These are phyloP conservation scores for Drosophila kohkoa DNA, from an alignment of 1,140 invertebrate genomes.

Conservation along the genomic window DNA sequence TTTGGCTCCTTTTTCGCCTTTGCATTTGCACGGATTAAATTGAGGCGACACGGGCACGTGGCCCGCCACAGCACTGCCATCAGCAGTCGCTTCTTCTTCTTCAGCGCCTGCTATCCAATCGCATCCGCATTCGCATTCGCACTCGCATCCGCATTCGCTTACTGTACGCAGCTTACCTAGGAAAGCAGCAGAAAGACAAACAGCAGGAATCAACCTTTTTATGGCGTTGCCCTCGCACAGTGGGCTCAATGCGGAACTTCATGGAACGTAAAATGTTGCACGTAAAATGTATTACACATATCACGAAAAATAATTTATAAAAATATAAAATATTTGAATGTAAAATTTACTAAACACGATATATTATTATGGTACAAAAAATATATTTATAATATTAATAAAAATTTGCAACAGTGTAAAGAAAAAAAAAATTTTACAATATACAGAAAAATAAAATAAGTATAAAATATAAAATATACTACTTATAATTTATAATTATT, in stretches of 20 bases:
- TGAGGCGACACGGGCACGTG: constrained; percentile 51
- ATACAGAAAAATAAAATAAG: too few relatives aligned
- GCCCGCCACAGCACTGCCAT: constrained; percentile 1
- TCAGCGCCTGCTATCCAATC: neutral
- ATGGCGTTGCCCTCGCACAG: constrained; percentile 20
- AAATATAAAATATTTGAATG: neutral
- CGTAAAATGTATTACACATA: too few relatives aligned
- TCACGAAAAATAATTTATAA: neutral
- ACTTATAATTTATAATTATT: too few relatives aligned
- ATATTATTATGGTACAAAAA: too few relatives aligned
- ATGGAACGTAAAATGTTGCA: too few relatives aligned
- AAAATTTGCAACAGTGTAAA: too few relatives aligned
- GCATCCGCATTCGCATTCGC: neutral
- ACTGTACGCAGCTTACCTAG: constrained; percentile 34
- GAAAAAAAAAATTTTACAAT: too few relatives aligned
- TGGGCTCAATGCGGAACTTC: neutral
- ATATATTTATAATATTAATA: too few relatives aligned
- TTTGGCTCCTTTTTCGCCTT: constrained; percentile 46
- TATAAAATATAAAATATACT: too few relatives aligned
- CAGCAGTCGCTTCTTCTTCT: neutral
- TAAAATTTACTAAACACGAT: too few relatives aligned
- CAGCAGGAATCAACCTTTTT: constrained; percentile 36
- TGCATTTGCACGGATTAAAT: constrained; percentile 73
- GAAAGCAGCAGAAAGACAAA: constrained; percentile 33
- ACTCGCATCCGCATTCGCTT: constrained; percentile 9